Evolutionary conservation across 2,797 vertebrate genomes (phyloP), one percentile per base, ranked within the genome.

Genomic region (Mormyrops boulengeri): DNA sequence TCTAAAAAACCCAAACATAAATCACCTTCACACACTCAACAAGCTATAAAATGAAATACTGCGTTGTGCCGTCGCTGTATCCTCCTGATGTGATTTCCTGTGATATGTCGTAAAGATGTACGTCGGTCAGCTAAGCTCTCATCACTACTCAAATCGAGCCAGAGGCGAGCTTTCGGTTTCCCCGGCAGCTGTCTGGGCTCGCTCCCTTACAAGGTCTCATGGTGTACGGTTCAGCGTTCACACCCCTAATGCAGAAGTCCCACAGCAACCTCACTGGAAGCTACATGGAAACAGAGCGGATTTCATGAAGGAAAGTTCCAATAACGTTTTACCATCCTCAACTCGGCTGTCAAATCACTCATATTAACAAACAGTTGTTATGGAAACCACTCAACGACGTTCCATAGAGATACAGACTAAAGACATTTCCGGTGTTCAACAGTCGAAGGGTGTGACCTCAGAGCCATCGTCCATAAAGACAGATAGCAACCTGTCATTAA

Each of bases 1-100:
- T 73, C 88, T 87, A 53, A 85, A 82, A 89, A 89, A 90, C 38
- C 80, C 19, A 50, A 19, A 53, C 66, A 89, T 94, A 93, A 94
- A 95, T 95, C 34, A 93, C 93, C 93, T 95, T 95, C 92, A 92
- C 93, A 92, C 91, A 1, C 93, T 88, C 90, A 86, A 91, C 89
- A 91, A 94, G 94, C 89, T 52, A 90, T 91, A 89, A 66, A 73
- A 38, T 94, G 92, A 95, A 92, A 94, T 93, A 94, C 88, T 89
- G 89, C 88, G 73, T 91, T 87, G 77, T 34, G 69, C 30, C 66
- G 88, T 89, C 44, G 34, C 84, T 62, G 88, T 90, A 89, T 92
- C 88, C 60, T 30, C 8, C 60, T 12, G 8, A 80, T 4, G 91
- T 92, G 92, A 90, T 84, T 38, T 77, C 89, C 62, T 49, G 90